These are phyloP conservation scores for Schizopygopsis malacanthus DNA, from an alignment of 2,797 vertebrate species.

Conservation along the genomic window DNA sequence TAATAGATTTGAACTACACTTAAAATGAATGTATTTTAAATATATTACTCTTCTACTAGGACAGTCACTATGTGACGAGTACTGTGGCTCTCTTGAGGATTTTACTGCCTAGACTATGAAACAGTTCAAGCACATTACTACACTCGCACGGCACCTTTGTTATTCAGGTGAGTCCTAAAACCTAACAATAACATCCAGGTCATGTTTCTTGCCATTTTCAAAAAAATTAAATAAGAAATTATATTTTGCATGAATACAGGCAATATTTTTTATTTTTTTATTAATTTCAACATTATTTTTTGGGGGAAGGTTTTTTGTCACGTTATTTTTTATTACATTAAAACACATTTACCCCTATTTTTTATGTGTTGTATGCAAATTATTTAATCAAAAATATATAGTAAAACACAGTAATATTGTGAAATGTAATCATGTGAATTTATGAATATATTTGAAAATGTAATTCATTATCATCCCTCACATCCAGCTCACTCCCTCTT, in stretches of 20 bases:
- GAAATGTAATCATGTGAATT: background rate
- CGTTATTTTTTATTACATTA: background rate
- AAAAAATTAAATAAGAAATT: background rate
- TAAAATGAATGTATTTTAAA: background rate
- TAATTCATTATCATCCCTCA: background rate
- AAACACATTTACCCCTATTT: background rate
- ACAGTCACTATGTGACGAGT: constrained; percentile 23
- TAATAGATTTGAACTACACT: background rate
- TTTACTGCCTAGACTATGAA: constrained; percentile 77
- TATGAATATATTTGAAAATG: background rate
- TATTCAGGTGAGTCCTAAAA: background rate
- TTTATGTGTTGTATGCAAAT: background rate
- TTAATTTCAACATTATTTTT: background rate
- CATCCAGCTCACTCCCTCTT: too few relatives aligned
- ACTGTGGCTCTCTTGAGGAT: constrained; percentile 73
- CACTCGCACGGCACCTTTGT: too few relatives aligned
- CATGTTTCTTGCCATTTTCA: background rate
- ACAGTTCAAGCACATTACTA: constrained; percentile 13
- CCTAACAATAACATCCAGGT: background rate
- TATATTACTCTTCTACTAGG: background rate
- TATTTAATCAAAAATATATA: background rate
- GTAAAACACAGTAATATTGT: background rate
- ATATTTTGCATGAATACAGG: background rate
- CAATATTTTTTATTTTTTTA: background rate
- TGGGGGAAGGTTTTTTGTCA: background rate